Conservation (phyloP, 2,888 invertebrate genomes). For the Agrochola circellaris region DNA sequence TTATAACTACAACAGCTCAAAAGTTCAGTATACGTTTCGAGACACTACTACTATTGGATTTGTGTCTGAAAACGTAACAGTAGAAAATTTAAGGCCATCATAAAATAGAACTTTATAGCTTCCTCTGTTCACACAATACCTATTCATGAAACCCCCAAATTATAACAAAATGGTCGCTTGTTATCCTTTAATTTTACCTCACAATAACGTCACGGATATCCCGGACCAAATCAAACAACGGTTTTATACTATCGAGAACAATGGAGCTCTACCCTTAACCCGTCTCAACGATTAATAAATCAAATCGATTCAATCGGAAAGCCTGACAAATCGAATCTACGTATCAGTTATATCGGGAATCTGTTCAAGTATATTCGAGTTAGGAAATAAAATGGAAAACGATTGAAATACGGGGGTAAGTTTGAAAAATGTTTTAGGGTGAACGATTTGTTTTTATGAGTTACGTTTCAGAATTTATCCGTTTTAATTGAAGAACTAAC, state of each 20-base stretch:
- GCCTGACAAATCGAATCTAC: conserved; percentile 57
- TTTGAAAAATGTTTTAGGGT: conserved; percentile 10
- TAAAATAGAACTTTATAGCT: neutral
- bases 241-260: conserved; percentile 55
- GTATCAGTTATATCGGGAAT: conserved; percentile 45
- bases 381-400: conserved; percentile 38
- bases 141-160: conserved; percentile 5
- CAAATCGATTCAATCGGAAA: conserved; percentile 61
- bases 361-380: conserved; percentile 32
- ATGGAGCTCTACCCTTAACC: conserved; percentile 36
- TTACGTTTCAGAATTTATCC: neutral
- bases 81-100: neutral
- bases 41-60: too few relatives aligned
- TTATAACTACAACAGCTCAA: too few relatives aligned
- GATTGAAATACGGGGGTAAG: conserved; percentile 25
- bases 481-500: neutral
- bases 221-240: conserved; percentile 29
- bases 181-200: conserved; percentile 36
- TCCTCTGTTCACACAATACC: neutral
- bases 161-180: conserved; percentile 10
- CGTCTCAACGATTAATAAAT: conserved; percentile 62
- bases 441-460: neutral
- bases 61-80: neutral
- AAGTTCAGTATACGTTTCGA: too few relatives aligned
- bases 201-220: conserved; percentile 16